Evolutionary conservation across 2,888 invertebrate genomes (phyloP).

Genomic region (Macrosoma leucophasiata): DNA sequence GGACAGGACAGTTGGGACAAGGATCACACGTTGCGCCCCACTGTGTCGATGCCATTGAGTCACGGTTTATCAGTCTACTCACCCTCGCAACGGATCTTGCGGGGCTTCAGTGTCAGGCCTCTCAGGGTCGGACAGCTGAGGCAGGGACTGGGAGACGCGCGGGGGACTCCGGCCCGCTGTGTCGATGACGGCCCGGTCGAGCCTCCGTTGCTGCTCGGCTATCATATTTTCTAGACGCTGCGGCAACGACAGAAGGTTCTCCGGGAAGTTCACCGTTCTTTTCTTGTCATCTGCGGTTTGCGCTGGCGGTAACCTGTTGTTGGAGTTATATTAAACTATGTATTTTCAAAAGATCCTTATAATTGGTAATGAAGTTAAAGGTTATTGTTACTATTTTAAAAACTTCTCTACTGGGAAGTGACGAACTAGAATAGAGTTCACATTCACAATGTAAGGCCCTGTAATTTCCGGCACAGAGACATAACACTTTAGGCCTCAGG

Average conservation of each 20-base stretch:
- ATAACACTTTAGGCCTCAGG: no score
- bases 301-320: slow-evolving; percentile 37
- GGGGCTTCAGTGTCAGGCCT: slow-evolving; percentile 62
- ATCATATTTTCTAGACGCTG: slow-evolving; percentile 37
- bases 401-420: no score
- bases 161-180: slow-evolving; percentile 42
- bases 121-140: slow-evolving; percentile 43
- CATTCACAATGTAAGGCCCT: no score
- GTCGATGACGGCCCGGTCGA: slow-evolving; percentile 47
- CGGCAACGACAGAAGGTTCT: slow-evolving; percentile 46
- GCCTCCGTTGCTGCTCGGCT: slow-evolving; percentile 39
- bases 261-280: slow-evolving; percentile 53
- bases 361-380: background rate
- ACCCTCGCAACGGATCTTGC: slow-evolving; percentile 77
- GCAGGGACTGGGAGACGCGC: slow-evolving; percentile 46
- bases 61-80: no score
- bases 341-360: no score
- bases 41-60: no score
- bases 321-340: no score
- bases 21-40: no score
- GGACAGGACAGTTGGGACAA: no score
- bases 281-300: slow-evolving; percentile 38
- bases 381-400: no score
- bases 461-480: no score
- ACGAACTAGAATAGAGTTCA: no score